Evolutionary conservation across 53 echinoderm and acorn worm genomes (phyloP), one percentile per base, ranked within the genome.

Genomic region (Pentamera pediparva): DNA sequence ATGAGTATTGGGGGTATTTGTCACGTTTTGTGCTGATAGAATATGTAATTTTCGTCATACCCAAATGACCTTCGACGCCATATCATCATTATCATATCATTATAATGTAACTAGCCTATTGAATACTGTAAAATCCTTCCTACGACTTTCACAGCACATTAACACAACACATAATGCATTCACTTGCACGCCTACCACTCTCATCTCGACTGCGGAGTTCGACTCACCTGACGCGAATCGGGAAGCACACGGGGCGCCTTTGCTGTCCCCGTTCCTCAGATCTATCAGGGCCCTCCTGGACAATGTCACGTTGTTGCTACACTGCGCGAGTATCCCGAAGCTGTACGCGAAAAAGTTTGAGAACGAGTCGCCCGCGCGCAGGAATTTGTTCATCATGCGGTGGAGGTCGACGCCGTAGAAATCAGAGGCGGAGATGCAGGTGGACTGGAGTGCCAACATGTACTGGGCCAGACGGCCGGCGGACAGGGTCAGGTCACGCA

Each of bases 331-430:
- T 17, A 72, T 22, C 3, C 35, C 31, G 15, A 72, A 36, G 9
- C 73, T 35, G 37, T 72, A 72, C 20, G 35, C 36, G 35, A 72
- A 72, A 37, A 50, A 72, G 73, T 72, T 72, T 33, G 35, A 52
- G 27, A 72, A 72, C 8, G 17, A 20, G 21, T 37, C 73, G 15
- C 33, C 32, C 13, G n/a, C n/a, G 7, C 17, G 31, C 25, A 54
- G 24, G 3, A 35, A 26, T 36, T 22, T 17, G 25, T 22, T n/a
- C 73, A 72, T 32, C 8, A 72, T 6, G 24, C 10, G 8, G 5
- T 32, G 17, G 12, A 72, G 54, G 37, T 53, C 32, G 18, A 49
- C 21, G 11, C 35, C 54, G 26, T 72, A 72, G 10, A 72, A 72
- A 32, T 51, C 52, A 19, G 51, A 33, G 25, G 31, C 55, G 3